A percentile compares a stretch with the other conserved stretches of the same genome.
These are phyloP conservation scores for Protonemura montana DNA, from an alignment of 2,888 invertebrate species.

Conservation along the genomic window DNA sequence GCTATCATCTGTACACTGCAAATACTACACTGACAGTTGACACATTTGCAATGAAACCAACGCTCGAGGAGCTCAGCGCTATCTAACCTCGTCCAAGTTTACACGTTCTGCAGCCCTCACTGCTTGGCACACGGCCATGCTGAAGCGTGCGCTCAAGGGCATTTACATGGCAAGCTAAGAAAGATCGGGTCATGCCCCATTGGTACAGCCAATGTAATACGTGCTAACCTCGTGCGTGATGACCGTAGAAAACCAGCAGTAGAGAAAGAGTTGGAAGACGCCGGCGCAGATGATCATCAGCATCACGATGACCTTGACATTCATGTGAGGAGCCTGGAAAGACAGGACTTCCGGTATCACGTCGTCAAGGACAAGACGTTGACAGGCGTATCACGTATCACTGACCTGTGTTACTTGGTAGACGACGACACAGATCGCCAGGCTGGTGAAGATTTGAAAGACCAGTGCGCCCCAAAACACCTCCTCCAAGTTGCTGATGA, in stretches of 20 bases:
- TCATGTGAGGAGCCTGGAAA: neutral
- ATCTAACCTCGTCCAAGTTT: no score
- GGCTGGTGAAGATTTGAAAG: neutral
- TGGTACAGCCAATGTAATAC: no score
- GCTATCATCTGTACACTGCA: no score
- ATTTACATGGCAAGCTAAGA: no score
- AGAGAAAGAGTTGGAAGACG: neutral
- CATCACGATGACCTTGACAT: conserved; percentile 13
- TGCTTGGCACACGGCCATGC: no score
- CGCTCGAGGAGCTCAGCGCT: no score
- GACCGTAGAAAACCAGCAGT: conserved; percentile 15
- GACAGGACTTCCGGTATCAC: neutral
- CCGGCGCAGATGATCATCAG: neutral
- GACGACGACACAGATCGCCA: conserved; percentile 20
- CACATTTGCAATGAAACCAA: no score
- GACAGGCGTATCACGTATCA: neutral
- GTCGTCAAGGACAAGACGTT: no score
- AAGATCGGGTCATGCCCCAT: no score
- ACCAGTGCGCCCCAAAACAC: neutral
- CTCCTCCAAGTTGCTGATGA: neutral
- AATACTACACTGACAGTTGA: no score
- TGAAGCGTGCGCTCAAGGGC: no score
- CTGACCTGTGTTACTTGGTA: neutral
- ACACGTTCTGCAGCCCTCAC: no score
- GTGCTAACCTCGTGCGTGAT: neutral